Base-by-base conservation (phyloP, 2,113 vertebrate genomes). In the Xiphophorus couchianus region DNA sequence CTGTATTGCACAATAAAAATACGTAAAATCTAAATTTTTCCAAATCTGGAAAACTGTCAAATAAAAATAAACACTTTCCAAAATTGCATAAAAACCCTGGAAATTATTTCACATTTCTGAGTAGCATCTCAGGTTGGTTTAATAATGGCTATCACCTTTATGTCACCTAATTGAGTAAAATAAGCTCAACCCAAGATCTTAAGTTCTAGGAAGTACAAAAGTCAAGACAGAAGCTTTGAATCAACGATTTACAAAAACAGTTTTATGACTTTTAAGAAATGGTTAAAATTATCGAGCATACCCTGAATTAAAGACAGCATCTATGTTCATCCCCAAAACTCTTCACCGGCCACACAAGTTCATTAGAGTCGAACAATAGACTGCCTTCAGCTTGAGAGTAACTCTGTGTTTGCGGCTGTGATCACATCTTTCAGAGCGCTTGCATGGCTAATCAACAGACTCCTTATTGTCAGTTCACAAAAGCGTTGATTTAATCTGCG, bases 401-500 rank as follows among this genome's bases (percentile, higher is more conserved):
- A 13, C 62, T 83, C 71, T 74, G 77, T 83, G 76, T 81, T 83
- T 54, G 0, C 17, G 75, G 75, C 83, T 88, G 86, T 87, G 88
- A 92, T 90, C 84, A 87, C 82, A 76, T 85, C 80, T 69, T 81
- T 80, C 74, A 81, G 65, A 77, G 78, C 3, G 10, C 82, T 79
- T 66, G 71, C 66, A 60, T 68, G 22, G 75, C 88, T 69, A 73
- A 88, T 89, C 88, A 90, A 92, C 88, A 85, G 81, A 76, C 77
- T 83, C 62, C 87, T 88, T 90, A 88, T 88, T 88, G 84, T 90
- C 77, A 76, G 70, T 69, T 85, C 87, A 91, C 89, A 91, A 88
- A 90, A 92, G 92, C 78, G 6, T 91, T 83, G 89, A 91, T 93
- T 90, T 90, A 85, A 92, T 90, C 91, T 86, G 82, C 35, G 61